Evolutionary conservation across 2,113 vertebrate genomes (phyloP), one percentile per base, ranked within the genome.

Genomic region (Choloepus hoffmanni): DNA sequence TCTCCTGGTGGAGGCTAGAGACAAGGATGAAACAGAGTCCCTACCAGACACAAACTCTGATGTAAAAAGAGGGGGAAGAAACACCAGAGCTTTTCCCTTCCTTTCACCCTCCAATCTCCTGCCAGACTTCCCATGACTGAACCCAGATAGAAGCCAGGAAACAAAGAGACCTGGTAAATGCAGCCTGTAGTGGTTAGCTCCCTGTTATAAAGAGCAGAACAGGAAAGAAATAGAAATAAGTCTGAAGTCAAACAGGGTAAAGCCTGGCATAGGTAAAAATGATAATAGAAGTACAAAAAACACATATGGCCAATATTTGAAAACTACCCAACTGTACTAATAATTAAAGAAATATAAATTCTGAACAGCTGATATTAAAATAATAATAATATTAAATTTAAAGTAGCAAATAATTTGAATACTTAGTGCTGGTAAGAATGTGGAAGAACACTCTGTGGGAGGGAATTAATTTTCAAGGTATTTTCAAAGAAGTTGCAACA

Each of bases 341-440:
- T 79, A 91, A 93, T 58, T 91, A 95, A 82, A 90, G 90, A 95
- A 85, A 91, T 78, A 84, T 87, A 87, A 58, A 94, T 81, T 72
- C 67, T 48, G 16, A 53, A 79, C 26, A 74, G 87, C 55, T 67
- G 40, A 53, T 48, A 92, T 77, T 58, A 58, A 58, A 55, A 77
- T 92, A 90, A 91, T 24, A 91, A 55, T 5, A 95, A 45, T 55
- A 95, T 28, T 89, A 77, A 72, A 83, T 85, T 83, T 76, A 36
- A 58, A 93, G 63, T 62, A 96, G 88, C 40, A 73, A 87, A 83
- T 77, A 90, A 92, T 58, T 55, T 63, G n/a, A 45, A 14, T 90
- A 88, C 23, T 30, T 89, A 72, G 36, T 40, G 3, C 21, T 89
- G 19, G 88, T 67, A 91, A 90, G 23, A 43, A 2, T 26, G 4